Conservation (phyloP, 2,888 invertebrate genomes). For the Philereme vetulata region DNA sequence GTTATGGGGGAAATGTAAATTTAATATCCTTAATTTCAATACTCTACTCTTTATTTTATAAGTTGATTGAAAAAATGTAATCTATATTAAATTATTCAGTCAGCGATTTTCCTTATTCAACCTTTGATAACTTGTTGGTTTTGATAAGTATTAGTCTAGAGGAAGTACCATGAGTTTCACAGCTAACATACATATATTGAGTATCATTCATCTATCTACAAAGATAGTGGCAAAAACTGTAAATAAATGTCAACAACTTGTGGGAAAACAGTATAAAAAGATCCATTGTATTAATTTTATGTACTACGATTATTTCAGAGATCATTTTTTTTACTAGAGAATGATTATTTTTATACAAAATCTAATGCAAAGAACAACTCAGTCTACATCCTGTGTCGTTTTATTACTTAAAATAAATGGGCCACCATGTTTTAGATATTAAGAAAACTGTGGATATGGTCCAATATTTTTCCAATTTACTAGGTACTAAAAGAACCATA, state of each 20-base stretch:
- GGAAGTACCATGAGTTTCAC: conserved; percentile 1
- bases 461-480: neutral
- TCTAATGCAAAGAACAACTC: neutral
- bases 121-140: conserved; percentile 4
- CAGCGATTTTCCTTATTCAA: neutral
- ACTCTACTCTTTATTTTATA: no score
- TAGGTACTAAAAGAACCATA: neutral
- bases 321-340: neutral
- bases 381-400: neutral
- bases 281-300: conserved; percentile 13
- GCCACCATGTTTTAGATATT: neutral
- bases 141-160: conserved; percentile 11
- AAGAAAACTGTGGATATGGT: neutral
- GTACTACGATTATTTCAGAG: neutral
- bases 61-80: no score
- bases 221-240: conserved; percentile 17
- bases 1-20: no score
- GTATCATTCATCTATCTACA: conserved; percentile 14
- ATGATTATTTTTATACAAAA: neutral
- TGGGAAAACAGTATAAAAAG: conserved; percentile 19
- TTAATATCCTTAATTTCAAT: no score
- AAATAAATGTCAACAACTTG: conserved; percentile 20
- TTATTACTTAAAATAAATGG: neutral
- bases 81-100: neutral
- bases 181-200: conserved; percentile 7